phyloP scores from a whole-genome alignment of 2,888 invertebrate genomes.

The Caenorhabditis drosophilae region DNA sequence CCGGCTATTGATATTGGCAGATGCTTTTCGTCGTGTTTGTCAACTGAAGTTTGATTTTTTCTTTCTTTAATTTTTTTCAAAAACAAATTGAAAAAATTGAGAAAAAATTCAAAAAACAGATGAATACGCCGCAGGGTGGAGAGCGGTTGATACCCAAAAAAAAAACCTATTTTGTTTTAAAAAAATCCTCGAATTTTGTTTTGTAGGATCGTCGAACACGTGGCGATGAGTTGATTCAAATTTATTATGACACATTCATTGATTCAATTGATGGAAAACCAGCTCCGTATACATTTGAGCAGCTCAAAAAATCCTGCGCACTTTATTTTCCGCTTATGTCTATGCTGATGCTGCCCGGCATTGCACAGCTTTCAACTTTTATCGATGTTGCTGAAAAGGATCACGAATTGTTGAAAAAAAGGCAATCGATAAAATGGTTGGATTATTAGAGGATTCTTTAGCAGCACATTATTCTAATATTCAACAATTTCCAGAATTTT shows the following conservation, averaged over 20 bases:
- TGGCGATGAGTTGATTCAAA: conserved; percentile 12
- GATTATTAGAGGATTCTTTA: conserved; percentile 26
- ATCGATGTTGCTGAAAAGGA: background rate
- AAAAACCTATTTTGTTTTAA: no score
- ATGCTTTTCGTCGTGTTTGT: no score
- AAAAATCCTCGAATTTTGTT: no score
- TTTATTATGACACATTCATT: conserved; percentile 25
- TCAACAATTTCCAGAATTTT: conserved; percentile 25
- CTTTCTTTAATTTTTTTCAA: no score
- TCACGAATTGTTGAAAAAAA: conserved; percentile 3
- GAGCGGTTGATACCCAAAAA: no score
- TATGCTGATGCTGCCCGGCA: background rate
- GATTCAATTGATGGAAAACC: conserved; percentile 14
- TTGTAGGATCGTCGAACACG: conserved; percentile 23
- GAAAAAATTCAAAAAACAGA: no score
- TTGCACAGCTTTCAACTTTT: background rate
- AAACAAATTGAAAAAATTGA: no score
- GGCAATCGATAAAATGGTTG: conserved; percentile 25
- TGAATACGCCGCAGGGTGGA: no score
- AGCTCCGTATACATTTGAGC: conserved; percentile 8
- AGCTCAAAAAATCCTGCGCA: conserved; percentile 9
- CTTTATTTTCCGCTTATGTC: background rate
- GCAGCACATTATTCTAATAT: conserved; percentile 17
- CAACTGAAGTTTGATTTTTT: no score
- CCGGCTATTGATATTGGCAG: no score